phyloP scores from a whole-genome alignment of 2,797 vertebrate species.

The Lindbergichthys nudifrons region DNA sequence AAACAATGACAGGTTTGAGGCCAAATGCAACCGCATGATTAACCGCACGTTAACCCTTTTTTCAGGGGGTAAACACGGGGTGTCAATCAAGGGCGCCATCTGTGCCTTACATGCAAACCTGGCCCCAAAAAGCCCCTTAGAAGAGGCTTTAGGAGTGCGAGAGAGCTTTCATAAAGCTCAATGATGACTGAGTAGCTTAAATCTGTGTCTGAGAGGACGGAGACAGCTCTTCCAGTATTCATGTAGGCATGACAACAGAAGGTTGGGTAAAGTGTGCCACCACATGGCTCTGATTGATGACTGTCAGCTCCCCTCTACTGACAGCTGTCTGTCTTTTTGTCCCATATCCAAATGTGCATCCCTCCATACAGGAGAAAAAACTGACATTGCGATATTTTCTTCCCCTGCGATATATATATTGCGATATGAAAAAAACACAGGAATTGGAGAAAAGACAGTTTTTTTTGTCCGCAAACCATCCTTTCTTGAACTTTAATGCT shows the following conservation, averaged over 20 bases:
- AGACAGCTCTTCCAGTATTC: slow-evolving; percentile 23
- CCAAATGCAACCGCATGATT: slow-evolving; percentile 29
- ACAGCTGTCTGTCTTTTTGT: neutral
- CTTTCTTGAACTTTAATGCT: no score
- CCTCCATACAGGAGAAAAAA: neutral
- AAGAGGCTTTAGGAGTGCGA: slow-evolving; percentile 53
- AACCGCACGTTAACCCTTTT: slow-evolving; percentile 49
- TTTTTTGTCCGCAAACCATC: no score
- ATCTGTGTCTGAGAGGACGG: slow-evolving; percentile 43
- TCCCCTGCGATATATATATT: no score
- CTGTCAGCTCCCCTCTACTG: slow-evolving; percentile 14
- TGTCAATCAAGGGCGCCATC: slow-evolving; percentile 67
- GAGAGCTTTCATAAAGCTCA: slow-evolving; percentile 58
- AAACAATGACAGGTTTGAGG: slow-evolving; percentile 44
- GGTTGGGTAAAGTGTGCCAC: slow-evolving; percentile 31
- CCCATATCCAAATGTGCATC: neutral
- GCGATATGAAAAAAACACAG: no score
- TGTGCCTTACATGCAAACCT: slow-evolving; percentile 60
- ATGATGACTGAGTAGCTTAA: slow-evolving; percentile 54
- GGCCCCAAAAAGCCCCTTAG: slow-evolving; percentile 45
- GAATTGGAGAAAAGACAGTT: no score
- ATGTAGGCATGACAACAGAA: slow-evolving; percentile 21
- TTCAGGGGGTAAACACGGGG: slow-evolving; percentile 29
- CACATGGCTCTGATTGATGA: slow-evolving; percentile 44
- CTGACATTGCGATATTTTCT: no score